Conservation (phyloP, 2,888 invertebrate genomes). For the Nephrotoma flavescens region DNA sequence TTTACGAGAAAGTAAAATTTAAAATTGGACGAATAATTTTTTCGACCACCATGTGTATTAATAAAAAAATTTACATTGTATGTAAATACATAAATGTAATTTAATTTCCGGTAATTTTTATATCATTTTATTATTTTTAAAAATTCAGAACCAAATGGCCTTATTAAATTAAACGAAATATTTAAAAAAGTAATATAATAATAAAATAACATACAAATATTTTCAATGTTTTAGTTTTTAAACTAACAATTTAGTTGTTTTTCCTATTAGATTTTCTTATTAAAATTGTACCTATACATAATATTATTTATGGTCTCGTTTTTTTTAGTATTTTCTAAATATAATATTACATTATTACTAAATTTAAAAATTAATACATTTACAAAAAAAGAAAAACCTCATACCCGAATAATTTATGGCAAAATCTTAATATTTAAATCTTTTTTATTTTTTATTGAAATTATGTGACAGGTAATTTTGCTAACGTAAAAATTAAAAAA, state of each 20-base stretch:
- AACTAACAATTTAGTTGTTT: background rate
- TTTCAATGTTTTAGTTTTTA: background rate
- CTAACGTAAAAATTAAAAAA: background rate
- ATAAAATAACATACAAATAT: background rate
- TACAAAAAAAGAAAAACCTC: background rate
- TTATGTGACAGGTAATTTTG: background rate
- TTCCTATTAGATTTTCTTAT: background rate
- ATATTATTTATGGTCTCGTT: background rate
- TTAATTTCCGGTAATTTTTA: background rate
- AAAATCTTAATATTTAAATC: background rate
- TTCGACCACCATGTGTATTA: too few relatives aligned
- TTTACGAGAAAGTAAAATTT: too few relatives aligned
- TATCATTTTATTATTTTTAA: background rate
- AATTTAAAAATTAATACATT: background rate
- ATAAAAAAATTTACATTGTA: too few relatives aligned
- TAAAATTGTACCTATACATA: background rate
- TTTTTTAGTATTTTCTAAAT: background rate
- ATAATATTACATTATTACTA: background rate
- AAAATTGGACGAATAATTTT: too few relatives aligned
- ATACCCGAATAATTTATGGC: background rate
- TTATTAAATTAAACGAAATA: background rate
- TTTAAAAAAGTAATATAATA: background rate
- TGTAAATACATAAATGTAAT: background rate
- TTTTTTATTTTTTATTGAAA: background rate
- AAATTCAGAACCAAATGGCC: conserved; percentile 8